Evolutionary conservation across 2,797 vertebrate genomes (phyloP).

Genomic region (Labroides dimidiatus): DNA sequence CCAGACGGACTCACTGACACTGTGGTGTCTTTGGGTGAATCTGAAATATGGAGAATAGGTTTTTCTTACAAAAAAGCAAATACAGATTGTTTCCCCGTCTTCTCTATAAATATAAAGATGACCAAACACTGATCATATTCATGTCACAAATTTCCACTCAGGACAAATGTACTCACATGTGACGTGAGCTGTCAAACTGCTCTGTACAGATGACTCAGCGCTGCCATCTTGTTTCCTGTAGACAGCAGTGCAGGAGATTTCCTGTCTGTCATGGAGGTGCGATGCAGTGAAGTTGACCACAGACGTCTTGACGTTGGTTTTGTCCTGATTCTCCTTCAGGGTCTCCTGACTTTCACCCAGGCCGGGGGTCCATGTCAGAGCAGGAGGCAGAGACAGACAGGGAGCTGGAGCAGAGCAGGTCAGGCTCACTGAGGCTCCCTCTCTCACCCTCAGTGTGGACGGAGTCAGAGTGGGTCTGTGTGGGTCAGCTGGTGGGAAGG

Average conservation of each 20-base stretch:
- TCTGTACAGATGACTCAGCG: not conserved
- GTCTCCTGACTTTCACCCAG: conserved; percentile 41
- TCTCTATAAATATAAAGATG: too few relatives aligned
- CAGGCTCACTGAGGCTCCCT: conserved; percentile 54
- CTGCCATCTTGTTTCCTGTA: conserved; percentile 49
- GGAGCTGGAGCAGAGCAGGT: conserved; percentile 56
- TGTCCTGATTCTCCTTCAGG: conserved; percentile 44
- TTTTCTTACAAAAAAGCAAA: too few relatives aligned
- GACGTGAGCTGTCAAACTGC: conserved; percentile 5
- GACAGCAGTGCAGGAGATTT: conserved; percentile 53
- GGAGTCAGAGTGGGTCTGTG: conserved; percentile 25
- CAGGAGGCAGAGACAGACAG: conserved; percentile 40
- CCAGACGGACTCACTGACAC: conserved; percentile 7
- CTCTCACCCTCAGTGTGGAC: conserved; percentile 23
- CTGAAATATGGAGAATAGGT: conserved; percentile 2
- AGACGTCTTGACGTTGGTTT: conserved; percentile 52
- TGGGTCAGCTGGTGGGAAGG: conserved; percentile 17
- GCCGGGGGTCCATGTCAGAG: conserved; percentile 44
- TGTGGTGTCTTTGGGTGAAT: not conserved
- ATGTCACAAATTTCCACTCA: too few relatives aligned
- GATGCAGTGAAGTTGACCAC: conserved; percentile 59
- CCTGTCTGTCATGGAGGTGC: conserved; percentile 34
- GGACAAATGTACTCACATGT: conserved; percentile 44
- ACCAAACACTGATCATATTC: too few relatives aligned
- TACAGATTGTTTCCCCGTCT: too few relatives aligned